Evolutionary conservation across 2,113 vertebrate genomes (phyloP), one percentile per base, ranked within the genome.

Genomic region (Nannospalax galili): DNA sequence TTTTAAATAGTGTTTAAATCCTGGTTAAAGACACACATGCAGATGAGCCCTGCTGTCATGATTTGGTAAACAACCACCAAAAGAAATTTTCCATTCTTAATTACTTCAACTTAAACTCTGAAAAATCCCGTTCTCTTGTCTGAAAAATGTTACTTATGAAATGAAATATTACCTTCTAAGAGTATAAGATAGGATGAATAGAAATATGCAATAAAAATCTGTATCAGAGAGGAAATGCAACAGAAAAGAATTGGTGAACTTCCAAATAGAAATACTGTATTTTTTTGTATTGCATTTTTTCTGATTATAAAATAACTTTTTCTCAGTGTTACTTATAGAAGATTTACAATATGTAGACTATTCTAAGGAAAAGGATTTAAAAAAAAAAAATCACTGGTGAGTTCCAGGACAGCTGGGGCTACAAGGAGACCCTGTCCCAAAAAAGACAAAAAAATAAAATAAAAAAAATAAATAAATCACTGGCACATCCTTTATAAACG

Each of bases 1-100:
- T 96, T 94, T 77, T 79, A 89, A 82, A 11, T 74, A 73, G 37
- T 90, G 84, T 84, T 95, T 72, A 84, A 93, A 73, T 28, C 92
- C 16, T 93, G 74, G 88, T 62, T 62, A 19, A 65, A 93, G n/a
- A 3, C 0, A 92, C 58, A 20, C 15, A 89, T 58, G 75, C 19
- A 91, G 30, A 92, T 52, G 24, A 89, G 8, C 24, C 30, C 32
- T 42, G 19, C 24, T 64, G 80, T 86, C 73, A 86, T 88, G 88
- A 82, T 88, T 96, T 65, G 2, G 17, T 86, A 91, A 58, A 58
- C 73, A 78, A 69, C 73, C 52, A 92, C 69, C 69, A 84, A 88
- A 56, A 95, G 35, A 84, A 92, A 35, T 84, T 58, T 84, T 74
- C 14, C 7, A 81, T 24, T 77, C 37, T 92, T 91, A 77, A 75